Evolutionary conservation across 1,140 invertebrate genomes (phyloP).

Genomic region (Colletes latitarsis): DNA sequence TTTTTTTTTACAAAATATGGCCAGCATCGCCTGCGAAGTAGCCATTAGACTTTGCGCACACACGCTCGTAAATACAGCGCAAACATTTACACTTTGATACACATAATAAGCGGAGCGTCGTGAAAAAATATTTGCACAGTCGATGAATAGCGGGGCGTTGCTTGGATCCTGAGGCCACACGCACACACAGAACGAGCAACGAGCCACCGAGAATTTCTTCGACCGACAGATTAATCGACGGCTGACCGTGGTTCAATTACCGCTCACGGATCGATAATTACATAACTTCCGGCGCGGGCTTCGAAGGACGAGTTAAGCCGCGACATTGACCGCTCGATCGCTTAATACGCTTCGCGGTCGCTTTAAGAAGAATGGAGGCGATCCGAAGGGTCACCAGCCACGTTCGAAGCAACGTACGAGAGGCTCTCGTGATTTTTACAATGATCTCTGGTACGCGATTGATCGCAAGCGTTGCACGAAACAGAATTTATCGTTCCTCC

Average conservation of each 20-base stretch:
- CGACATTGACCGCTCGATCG: constrained; percentile 61
- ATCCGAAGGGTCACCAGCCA: no score
- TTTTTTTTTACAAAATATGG: constrained; percentile 14
- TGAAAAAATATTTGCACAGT: constrained; percentile 34
- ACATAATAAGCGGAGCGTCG: constrained; percentile 24
- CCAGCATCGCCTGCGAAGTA: not conserved
- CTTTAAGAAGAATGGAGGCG: constrained; percentile 8
- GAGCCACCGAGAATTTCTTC: not conserved
- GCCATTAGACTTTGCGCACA: constrained; percentile 8
- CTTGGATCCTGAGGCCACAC: not conserved
- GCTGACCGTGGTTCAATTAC: constrained; percentile 28
- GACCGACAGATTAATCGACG: constrained; percentile 15
- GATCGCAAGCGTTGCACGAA: no score
- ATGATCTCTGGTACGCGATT: no score
- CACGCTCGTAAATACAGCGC: constrained; percentile 30
- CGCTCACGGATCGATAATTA: constrained; percentile 54
- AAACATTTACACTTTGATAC: constrained; percentile 45
- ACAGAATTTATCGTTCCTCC: no score
- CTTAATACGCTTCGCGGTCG: constrained; percentile 40
- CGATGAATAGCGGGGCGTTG: constrained; percentile 15
- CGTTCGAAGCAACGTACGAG: not conserved
- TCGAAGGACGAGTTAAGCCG: constrained; percentile 31
- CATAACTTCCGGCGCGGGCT: constrained; percentile 47
- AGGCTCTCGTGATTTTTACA: constrained; percentile 9
- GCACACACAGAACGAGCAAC: not conserved